These are phyloP conservation scores for Pterois miles DNA, from an alignment of 2,797 vertebrate genomes.

Conservation along the genomic window DNA sequence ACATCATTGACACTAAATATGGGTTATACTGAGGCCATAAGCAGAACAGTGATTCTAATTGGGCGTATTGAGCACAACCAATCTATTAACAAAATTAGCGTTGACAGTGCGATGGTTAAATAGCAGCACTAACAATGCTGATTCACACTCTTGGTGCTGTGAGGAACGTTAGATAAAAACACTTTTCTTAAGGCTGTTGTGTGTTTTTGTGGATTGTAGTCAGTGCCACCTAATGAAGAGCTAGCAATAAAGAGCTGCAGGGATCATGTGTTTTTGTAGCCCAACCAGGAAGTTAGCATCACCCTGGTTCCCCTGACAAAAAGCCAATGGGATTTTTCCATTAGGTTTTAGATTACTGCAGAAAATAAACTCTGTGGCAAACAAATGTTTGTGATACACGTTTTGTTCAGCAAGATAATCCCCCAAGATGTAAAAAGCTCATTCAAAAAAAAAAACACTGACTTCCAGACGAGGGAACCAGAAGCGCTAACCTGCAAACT, in stretches of 20 bases:
- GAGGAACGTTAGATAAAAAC: conserved; percentile 6
- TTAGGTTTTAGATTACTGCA: no score
- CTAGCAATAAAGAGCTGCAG: not conserved
- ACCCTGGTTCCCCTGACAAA: no score
- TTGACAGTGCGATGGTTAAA: conserved; percentile 28
- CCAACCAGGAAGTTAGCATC: no score
- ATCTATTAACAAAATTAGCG: conserved; percentile 32
- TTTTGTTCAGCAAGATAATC: no score
- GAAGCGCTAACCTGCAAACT: no score
- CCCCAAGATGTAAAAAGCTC: no score
- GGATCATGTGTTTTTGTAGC: no score
- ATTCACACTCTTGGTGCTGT: not conserved
- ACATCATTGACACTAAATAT: conserved; percentile 7
- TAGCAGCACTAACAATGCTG: conserved; percentile 7
- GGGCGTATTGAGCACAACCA: conserved; percentile 25
- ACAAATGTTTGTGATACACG: no score
- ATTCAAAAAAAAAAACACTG: no score
- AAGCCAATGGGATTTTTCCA: no score
- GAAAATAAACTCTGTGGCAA: no score
- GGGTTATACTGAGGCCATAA: conserved; percentile 7
- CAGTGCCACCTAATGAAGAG: not conserved
- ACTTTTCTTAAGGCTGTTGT: not conserved
- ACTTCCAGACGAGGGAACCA: no score
- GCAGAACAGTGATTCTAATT: conserved; percentile 22
- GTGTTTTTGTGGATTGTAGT: not conserved